These are phyloP conservation scores for Sebastes schlegelii DNA, from an alignment of 2,113 vertebrate genomes.

Conservation along the genomic window DNA sequence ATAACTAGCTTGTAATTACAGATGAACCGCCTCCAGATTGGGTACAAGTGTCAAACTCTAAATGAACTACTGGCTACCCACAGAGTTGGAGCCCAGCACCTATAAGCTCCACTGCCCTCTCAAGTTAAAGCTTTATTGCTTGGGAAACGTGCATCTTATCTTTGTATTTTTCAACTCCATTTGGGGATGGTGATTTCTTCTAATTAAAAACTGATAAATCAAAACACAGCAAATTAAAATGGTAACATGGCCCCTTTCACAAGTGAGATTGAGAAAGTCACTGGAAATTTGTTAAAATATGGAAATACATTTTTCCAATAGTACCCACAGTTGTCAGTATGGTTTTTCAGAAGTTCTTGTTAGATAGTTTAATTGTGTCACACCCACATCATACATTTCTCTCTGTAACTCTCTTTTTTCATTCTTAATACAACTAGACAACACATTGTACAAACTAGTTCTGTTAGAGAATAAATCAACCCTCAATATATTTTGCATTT, in stretches of 20 bases:
- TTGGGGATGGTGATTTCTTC: neutral
- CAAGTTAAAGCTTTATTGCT: neutral
- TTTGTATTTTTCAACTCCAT: neutral
- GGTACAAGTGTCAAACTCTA: constrained; percentile 8
- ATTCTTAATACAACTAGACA: neutral
- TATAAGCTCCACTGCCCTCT: constrained; percentile 7
- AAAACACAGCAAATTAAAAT: neutral
- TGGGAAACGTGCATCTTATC: neutral
- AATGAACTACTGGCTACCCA: neutral
- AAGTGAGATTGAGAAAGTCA: neutral
- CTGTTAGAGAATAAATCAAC: neutral
- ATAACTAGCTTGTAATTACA: constrained; percentile 15
- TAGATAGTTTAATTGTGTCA: neutral
- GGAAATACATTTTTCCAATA: neutral
- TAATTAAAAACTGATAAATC: neutral
- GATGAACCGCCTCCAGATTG: neutral
- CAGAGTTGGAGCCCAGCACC: neutral
- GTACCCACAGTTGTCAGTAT: too few relatives aligned
- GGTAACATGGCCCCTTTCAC: neutral
- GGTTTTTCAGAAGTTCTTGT: neutral
- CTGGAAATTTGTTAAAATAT: neutral
- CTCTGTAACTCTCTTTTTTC: neutral
- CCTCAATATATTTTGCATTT: neutral
- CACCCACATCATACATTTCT: neutral
- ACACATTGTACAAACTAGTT: neutral